Percentiles rank a stretch among this genome's conserved stretches.
phyloP scores from a whole-genome alignment of 1,140 invertebrate genomes.

The Tetraneura akinire region DNA sequence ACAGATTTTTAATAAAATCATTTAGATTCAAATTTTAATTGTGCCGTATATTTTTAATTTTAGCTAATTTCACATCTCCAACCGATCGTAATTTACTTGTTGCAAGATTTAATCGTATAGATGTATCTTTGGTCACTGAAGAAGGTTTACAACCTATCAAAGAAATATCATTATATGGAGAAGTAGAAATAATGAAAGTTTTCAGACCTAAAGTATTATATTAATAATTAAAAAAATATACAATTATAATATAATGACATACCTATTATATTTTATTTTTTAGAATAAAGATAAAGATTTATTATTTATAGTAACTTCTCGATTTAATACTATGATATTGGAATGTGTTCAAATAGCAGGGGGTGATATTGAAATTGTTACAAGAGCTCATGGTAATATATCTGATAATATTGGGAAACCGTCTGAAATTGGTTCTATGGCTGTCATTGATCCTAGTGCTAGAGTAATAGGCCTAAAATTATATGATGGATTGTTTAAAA shows the following conservation, averaged over 20 bases:
- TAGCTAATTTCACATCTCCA: slow-evolving; percentile 94
- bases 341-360: slow-evolving; percentile 76
- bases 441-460: slow-evolving; percentile 93
- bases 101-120: slow-evolving; percentile 91
- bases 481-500: slow-evolving; percentile 97
- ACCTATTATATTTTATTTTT: slow-evolving; percentile 57
- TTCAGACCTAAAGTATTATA: slow-evolving; percentile 83
- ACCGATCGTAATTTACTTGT: slow-evolving; percentile 94
- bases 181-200: slow-evolving; percentile 91
- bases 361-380: slow-evolving; percentile 86
- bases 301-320: slow-evolving; percentile 88
- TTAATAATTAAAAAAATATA: not conserved
- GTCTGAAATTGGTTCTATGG: slow-evolving; percentile 92
- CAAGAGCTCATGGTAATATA: slow-evolving; percentile 95
- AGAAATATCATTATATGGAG: slow-evolving; percentile 94
- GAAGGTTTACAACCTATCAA: slow-evolving; percentile 93
- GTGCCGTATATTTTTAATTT: slow-evolving; percentile 55
- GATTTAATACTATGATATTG: slow-evolving; percentile 96
- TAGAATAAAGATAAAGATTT: slow-evolving; percentile 92
- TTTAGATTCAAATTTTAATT: not conserved
- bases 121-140: slow-evolving; percentile 95
- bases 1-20: too few relatives aligned
- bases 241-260: not conserved
- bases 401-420: slow-evolving; percentile 85
- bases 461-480: slow-evolving; percentile 91